Evolutionary conservation across 2,113 vertebrate species (phyloP).

Genomic region (Xenus cinereus): DNA sequence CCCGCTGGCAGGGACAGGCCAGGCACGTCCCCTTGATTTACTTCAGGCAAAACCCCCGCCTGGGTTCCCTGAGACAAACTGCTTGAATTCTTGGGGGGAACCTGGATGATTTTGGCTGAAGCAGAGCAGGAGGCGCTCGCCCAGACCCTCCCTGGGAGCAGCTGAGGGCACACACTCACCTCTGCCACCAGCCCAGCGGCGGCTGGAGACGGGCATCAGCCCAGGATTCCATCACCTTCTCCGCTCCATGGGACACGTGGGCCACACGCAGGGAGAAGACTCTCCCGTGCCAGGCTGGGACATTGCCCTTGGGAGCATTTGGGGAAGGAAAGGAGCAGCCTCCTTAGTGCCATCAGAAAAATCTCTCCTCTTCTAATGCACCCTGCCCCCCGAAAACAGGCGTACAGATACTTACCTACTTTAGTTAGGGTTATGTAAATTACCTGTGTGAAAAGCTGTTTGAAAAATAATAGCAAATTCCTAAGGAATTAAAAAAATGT

Average conservation of each 20-base stretch:
- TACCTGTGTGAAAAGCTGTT: neutral
- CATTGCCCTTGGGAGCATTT: accelerated
- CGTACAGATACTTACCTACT: neutral
- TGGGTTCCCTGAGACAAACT: neutral
- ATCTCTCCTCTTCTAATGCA: neutral
- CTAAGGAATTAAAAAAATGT: neutral
- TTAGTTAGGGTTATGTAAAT: neutral
- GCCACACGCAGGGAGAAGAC: neutral
- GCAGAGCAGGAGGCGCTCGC: neutral
- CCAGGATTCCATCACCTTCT: accelerated
- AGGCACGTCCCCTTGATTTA: neutral
- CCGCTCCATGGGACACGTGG: neutral
- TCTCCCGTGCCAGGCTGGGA: neutral
- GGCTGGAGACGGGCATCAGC: neutral
- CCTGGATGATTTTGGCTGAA: neutral
- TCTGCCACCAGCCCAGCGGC: neutral
- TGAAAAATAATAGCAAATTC: neutral
- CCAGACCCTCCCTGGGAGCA: neutral
- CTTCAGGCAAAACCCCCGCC: neutral
- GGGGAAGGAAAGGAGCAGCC: neutral
- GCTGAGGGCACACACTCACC: accelerated
- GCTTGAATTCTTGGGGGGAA: neutral
- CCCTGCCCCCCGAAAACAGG: neutral
- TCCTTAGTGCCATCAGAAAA: neutral
- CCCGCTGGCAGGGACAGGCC: accelerated